A percentile compares a stretch with the other conserved stretches of the same genome.
phyloP scores from a whole-genome alignment of 2,888 invertebrate species.

The Brenthis hecate region DNA sequence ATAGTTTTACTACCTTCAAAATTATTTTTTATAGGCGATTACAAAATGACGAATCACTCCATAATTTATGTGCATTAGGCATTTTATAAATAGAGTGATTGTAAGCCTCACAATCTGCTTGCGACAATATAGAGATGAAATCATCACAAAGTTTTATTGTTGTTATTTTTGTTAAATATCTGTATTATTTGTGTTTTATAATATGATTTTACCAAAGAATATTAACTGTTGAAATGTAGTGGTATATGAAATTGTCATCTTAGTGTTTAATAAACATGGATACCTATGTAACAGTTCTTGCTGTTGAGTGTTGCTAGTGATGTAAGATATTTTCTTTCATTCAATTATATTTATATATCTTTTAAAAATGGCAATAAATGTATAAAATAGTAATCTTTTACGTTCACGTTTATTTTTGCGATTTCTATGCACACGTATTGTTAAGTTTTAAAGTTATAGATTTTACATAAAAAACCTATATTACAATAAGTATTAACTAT shows the following conservation, averaged over 20 bases:
- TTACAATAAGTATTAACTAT: too few species aligned
- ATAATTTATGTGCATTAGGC: too few species aligned
- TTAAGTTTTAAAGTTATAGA: constrained; percentile 20
- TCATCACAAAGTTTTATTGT: not conserved
- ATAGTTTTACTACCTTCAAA: too few species aligned
- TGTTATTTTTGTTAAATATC: not conserved
- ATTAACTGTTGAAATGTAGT: not conserved
- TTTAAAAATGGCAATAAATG: constrained; percentile 7
- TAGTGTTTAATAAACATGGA: not conserved
- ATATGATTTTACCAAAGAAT: constrained; percentile 20
- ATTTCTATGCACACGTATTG: constrained; percentile 1
- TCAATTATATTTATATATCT: not conserved
- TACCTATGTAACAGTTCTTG: constrained; percentile 3
- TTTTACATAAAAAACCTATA: not conserved
- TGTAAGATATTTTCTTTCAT: constrained; percentile 6
- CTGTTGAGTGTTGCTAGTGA: constrained; percentile 12
- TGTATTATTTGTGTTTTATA: not conserved
- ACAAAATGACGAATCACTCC: too few species aligned
- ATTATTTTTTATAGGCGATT: too few species aligned
- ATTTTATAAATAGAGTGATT: too few species aligned
- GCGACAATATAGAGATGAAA: too few species aligned
- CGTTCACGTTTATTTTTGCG: constrained; percentile 3
- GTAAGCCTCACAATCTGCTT: too few species aligned
- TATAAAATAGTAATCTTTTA: constrained; percentile 1
- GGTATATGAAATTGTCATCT: not conserved